Evolutionary conservation across 2,113 vertebrate species (phyloP).

Genomic region (Anthoscopus minutus): DNA sequence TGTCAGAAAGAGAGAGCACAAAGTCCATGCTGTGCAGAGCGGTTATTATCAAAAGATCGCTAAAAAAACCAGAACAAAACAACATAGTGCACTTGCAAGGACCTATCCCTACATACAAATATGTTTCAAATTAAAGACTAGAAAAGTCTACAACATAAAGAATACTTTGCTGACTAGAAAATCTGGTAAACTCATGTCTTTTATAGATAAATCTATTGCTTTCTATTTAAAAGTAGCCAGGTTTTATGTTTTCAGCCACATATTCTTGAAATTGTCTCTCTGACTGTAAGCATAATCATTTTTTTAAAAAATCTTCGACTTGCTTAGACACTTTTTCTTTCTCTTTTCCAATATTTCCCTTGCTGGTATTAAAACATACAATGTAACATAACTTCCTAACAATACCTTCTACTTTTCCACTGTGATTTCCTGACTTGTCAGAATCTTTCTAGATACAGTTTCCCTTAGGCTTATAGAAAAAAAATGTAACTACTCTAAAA

Average conservation of each 20-base stretch:
- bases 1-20: not conserved
- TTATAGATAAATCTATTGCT: not conserved
- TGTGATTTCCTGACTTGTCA: not conserved
- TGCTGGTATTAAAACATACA: not conserved
- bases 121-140: conserved; percentile 26
- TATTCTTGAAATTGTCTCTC: not conserved
- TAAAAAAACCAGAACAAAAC: not conserved
- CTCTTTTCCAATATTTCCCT: not conserved
- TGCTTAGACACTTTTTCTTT: not conserved
- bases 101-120: not conserved
- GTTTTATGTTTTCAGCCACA: not conserved
- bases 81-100: not conserved
- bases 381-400: not conserved
- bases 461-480: not conserved
- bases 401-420: not conserved
- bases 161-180: not conserved
- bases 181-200: conserved; percentile 4
- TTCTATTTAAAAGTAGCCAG: not conserved
- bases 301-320: not conserved
- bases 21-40: not conserved
- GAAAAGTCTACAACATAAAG: not conserved
- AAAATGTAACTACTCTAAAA: not conserved
- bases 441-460: not conserved
- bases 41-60: not conserved
- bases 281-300: not conserved